Conservation (phyloP, 2,797 vertebrate genomes). For the Syngnathus acus region DNA sequence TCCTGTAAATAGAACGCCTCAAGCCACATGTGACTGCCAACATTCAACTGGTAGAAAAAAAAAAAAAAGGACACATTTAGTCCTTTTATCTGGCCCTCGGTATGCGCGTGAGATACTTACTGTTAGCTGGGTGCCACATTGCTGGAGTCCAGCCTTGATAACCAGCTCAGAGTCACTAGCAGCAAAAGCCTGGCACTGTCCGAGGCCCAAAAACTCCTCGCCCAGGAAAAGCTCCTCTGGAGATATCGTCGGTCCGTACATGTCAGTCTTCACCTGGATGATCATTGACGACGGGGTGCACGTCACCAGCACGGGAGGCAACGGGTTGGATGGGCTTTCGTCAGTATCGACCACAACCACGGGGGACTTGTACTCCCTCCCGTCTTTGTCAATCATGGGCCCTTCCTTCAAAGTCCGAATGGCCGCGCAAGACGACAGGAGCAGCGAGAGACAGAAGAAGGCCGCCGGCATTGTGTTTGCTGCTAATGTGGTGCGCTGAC, state of each 20-base stretch:
- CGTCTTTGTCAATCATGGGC: constrained; percentile 34
- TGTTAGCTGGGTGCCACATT: constrained; percentile 36
- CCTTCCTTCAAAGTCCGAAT: constrained; percentile 28
- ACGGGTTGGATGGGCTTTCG: fast-evolving
- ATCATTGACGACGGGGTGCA: constrained; percentile 38
- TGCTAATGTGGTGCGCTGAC: no score
- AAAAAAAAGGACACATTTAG: no score
- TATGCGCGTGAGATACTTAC: constrained; percentile 19
- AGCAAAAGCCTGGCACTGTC: constrained; percentile 18
- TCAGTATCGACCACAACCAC: not conserved
- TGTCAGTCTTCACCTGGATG: constrained; percentile 28
- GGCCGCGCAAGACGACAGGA: constrained; percentile 5
- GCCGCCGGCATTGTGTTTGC: not conserved
- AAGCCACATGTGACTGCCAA: no score
- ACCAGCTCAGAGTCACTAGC: constrained; percentile 20
- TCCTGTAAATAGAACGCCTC: no score
- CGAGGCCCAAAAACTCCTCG: not conserved
- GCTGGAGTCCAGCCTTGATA: constrained; percentile 29
- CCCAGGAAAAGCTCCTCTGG: constrained; percentile 37
- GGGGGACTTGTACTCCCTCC: constrained; percentile 34
- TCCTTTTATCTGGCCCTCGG: no score
- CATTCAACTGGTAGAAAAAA: no score
- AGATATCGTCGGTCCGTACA: constrained; percentile 16
- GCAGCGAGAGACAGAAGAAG: constrained; percentile 4
- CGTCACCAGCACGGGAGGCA: constrained; percentile 6